Evolutionary conservation across 1,140 invertebrate species (phyloP).

Genomic region (Caenorhabditis inopinata): DNA sequence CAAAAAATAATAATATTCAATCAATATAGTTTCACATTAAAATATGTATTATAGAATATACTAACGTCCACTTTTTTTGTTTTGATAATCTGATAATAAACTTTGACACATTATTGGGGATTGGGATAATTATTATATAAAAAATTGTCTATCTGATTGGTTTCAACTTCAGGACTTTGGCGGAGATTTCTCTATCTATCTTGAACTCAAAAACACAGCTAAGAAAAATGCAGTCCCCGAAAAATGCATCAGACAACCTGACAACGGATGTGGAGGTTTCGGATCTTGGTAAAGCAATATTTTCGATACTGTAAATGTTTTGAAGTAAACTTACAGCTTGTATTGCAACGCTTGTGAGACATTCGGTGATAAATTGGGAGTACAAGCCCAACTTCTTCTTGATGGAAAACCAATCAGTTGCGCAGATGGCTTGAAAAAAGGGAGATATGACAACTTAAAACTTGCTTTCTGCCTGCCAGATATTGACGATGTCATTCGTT

Average conservation of each 20-base stretch:
- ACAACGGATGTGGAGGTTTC: slow-evolving; percentile 64
- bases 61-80: too few species aligned
- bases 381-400: slow-evolving; percentile 61
- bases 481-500: slow-evolving; percentile 60
- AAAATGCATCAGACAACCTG: slow-evolving; percentile 56
- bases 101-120: too few species aligned
- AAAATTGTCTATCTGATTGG: too few species aligned
- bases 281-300: slow-evolving; percentile 61
- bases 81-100: too few species aligned
- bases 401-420: slow-evolving; percentile 64
- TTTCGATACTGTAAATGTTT: not conserved
- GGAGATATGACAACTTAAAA: slow-evolving; percentile 64
- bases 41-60: too few species aligned
- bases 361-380: slow-evolving; percentile 54
- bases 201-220: slow-evolving; percentile 59
- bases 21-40: too few species aligned
- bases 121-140: too few species aligned
- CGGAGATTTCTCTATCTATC: slow-evolving; percentile 65
- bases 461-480: slow-evolving; percentile 64
- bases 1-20: too few species aligned
- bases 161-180: slow-evolving; percentile 58
- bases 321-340: slow-evolving; percentile 53
- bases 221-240: slow-evolving; percentile 64
- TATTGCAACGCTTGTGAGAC: slow-evolving; percentile 65
- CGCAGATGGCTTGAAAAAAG: slow-evolving; percentile 56